Evolutionary conservation across 2,113 vertebrate species (phyloP), one percentile per base, ranked within the genome.

Genomic region (Electrona antarctica): DNA sequence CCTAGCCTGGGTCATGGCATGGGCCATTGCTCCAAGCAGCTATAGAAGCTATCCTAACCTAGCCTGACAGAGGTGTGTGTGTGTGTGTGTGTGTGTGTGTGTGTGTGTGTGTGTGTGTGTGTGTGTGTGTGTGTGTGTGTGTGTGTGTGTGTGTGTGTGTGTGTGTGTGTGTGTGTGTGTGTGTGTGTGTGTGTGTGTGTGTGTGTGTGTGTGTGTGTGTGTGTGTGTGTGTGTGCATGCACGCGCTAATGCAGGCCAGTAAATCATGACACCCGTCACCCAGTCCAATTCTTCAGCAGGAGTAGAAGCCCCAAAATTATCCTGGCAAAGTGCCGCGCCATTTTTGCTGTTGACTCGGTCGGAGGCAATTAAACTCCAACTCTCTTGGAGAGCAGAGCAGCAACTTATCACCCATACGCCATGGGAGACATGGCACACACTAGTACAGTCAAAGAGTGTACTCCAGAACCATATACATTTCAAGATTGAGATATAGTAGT

Each of bases 11-110:
- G n/a, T n/a, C n/a, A n/a, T n/a, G n/a, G n/a, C n/a, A n/a, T n/a
- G n/a, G n/a, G n/a, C n/a, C n/a, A n/a, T n/a, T n/a, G n/a, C n/a
- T n/a, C n/a, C n/a, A n/a, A n/a, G n/a, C n/a, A n/a, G n/a, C n/a
- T n/a, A n/a, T 63, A 61, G 51, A 13, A 51, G 60, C 50, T 62
- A 71, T 41, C 46, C 46, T 81, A 76, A 82, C 84, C 70, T 83
- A 73, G 11, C 58, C 73, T 69, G 84, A 82, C 84, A 81, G 75
- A 68, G 69, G n/a, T n/a, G n/a, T n/a, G n/a, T n/a, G n/a, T n/a
- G n/a, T n/a, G n/a, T n/a, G n/a, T n/a, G n/a, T n/a, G n/a, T n/a
- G n/a, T n/a, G n/a, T n/a, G n/a, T n/a, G n/a, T n/a, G n/a, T n/a
- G n/a, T n/a, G n/a, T n/a, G n/a, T n/a, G n/a, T n/a, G n/a, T n/a